Evolutionary conservation across 2,113 vertebrate species (phyloP).

Genomic region (Lophotis ruficrista): DNA sequence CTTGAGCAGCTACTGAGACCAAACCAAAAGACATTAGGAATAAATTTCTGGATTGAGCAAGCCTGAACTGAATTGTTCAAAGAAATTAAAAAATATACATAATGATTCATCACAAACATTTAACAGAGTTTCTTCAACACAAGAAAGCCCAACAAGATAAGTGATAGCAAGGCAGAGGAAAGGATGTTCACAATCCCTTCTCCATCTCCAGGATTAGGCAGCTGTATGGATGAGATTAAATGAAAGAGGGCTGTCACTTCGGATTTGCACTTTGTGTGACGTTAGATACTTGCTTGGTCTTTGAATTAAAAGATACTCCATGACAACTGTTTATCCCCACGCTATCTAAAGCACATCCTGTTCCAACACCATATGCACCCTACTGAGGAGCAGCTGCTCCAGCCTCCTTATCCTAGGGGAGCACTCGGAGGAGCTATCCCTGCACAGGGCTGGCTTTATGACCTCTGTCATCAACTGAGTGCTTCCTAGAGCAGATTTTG

Average conservation of each 20-base stretch:
- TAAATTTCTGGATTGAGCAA: neutral
- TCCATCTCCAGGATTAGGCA: neutral
- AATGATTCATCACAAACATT: neutral
- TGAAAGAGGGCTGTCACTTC: neutral
- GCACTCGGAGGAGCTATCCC: neutral
- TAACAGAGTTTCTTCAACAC: neutral
- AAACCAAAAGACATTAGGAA: neutral
- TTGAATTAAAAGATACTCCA: neutral
- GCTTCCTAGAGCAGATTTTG: neutral
- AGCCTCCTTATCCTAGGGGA: neutral
- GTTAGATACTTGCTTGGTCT: neutral
- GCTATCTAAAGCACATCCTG: neutral
- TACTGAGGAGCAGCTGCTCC: neutral
- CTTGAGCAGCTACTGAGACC: neutral
- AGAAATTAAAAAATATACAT: neutral
- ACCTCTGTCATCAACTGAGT: neutral
- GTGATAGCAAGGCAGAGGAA: neutral
- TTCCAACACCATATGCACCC: neutral
- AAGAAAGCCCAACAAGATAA: neutral
- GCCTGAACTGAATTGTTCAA: neutral
- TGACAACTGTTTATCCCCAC: neutral
- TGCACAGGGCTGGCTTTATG: neutral
- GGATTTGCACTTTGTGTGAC: neutral
- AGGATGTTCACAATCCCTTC: neutral
- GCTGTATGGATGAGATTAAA: neutral